Evolutionary conservation across 2,113 vertebrate genomes (phyloP), one percentile per base, ranked within the genome.

Genomic region (Centropus bengalensis): DNA sequence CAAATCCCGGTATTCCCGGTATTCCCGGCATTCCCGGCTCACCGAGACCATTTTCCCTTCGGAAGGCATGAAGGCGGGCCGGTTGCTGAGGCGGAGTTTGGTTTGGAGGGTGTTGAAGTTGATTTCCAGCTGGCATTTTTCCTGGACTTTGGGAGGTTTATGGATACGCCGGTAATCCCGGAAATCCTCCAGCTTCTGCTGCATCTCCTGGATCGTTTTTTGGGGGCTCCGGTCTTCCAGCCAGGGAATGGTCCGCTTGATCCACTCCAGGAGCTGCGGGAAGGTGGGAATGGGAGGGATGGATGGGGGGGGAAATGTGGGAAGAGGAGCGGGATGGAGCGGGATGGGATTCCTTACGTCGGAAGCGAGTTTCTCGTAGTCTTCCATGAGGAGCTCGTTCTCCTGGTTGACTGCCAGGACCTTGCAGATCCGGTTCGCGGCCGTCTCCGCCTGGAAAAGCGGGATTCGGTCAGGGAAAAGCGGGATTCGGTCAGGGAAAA

Each of bases 91-190:
- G 27, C 99, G 96, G 70, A 99, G 98, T 76, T 99, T 99, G 28
- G 99, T 99, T 98, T 99, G 99, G 92, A 99, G 97, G 1, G 99
- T 99, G 97, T 99, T 99, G 97, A 99, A 99, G 98, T 99, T 99
- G 97, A 99, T 99, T 97, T 99, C 99, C 89, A 99, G 97, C 97
- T 99, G 99, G 51, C 99, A 99, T 55, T 99, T 99, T 97, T 99
- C 99, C 83, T 99, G 99, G 60, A 99, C 99, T 90, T 99, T 99
- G 64, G 99, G 99, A 0, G 99, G 99, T 47, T 99, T 99, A 96
- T 99, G 99, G 16, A 99, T 98, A 0, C 99, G 96, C 23, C 99
- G 98, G 95, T 99, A 99, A 63, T 99, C 99, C 0, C 99, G 98
- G 97, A 99, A 99, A 59, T 99, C 99, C 86, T 99, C 99, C 97